Base-by-base conservation (phyloP, 2,113 vertebrate species). In the Polypterus senegalus region DNA sequence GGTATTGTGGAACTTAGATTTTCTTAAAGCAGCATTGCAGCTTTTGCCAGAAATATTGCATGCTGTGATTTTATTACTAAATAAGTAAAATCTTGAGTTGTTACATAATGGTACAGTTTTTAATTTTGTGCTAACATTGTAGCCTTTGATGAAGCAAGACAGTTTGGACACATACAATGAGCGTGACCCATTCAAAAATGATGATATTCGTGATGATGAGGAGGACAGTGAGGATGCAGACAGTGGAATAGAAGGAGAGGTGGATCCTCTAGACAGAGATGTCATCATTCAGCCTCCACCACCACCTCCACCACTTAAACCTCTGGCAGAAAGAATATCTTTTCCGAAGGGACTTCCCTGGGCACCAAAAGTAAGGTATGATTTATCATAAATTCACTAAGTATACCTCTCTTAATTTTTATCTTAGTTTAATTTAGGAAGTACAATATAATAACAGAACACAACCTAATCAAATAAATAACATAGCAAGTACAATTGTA, bases 301-400 rank as follows among this genome's bases (percentile, higher is more conserved):
- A 11, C 3, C 76, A 8, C 9, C 67, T 1, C 81, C 81, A 4
- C 82, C 76, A 2, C 73, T 84, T 4, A 75, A 80, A 47, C 76
- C 81, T 0, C 83, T 83, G 1, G 76, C 88, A 0, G 94, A 97
- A 6, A 86, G 84, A 61, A 79, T 96, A 27, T 86, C 87, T 47
- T 92, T 98, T 75, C 96, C 96, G 63, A 96, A 92, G 64, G 95
- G 96, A 8, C 88, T 99, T 0, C 95, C 96, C 10, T 99, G 95
- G 96, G 89, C 94, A 49, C 93, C 96, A 52, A 99, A 99, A 86
- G 95, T 98, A 87, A 93, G 96, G 96, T 98, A 68, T 70, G 47
- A 9, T 3, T 9, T 63, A 0, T 9, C 55, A 58, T 48, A 58
- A 58, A 62, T 51, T 27, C 7, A 57, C 5, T 2, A 27, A 27